phyloP scores from a whole-genome alignment of 1,140 invertebrate species.

The Papilio polyxenes region DNA sequence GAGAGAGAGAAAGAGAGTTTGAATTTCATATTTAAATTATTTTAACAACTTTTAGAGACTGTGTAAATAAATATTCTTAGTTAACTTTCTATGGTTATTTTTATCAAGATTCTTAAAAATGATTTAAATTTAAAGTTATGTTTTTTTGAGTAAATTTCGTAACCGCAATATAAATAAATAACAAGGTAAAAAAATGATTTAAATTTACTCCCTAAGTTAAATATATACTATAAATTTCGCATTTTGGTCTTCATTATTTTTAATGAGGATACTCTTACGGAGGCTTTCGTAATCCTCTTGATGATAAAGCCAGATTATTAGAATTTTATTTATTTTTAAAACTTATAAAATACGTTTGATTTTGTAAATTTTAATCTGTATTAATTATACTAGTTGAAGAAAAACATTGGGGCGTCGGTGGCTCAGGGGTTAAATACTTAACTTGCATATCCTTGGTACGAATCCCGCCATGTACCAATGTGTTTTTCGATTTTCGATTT shows the following conservation, averaged over 20 bases:
- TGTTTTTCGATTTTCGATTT: too few relatives aligned
- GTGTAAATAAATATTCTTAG: neutral
- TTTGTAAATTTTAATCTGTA: neutral
- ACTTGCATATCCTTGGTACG: too few relatives aligned
- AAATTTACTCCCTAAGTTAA: neutral
- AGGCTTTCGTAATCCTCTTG: slow-evolving; percentile 1
- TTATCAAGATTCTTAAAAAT: neutral
- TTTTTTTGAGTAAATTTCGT: neutral
- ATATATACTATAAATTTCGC: slow-evolving; percentile 1
- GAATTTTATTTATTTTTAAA: neutral
- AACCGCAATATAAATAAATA: neutral
- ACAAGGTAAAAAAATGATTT: neutral
- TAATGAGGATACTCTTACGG: slow-evolving; percentile 20
- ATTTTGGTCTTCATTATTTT: slow-evolving; percentile 22
- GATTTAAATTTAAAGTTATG: neutral
- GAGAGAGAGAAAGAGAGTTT: too few relatives aligned
- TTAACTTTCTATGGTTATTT: neutral
- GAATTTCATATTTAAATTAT: too few relatives aligned
- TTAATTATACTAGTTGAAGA: neutral
- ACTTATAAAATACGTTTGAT: neutral
- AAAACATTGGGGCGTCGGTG: too few relatives aligned
- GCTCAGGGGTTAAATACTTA: too few relatives aligned
- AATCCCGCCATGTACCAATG: too few relatives aligned
- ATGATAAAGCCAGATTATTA: neutral
- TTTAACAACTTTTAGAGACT: too few relatives aligned